Evolutionary conservation across 2,888 invertebrate genomes (phyloP).

Genomic region (Andrena trimmerana): DNA sequence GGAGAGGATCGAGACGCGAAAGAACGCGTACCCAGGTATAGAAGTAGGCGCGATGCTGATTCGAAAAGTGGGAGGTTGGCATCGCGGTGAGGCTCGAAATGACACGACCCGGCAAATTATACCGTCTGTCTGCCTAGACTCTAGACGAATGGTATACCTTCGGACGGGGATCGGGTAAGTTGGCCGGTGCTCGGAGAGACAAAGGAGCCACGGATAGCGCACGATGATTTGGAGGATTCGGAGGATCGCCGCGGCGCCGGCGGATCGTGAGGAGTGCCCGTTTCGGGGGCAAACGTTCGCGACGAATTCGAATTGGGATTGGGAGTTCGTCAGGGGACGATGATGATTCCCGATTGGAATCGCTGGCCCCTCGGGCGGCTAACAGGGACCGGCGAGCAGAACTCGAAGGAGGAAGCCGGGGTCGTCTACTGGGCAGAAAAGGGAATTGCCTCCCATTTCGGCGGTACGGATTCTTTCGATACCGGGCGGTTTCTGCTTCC

Average conservation of each 20-base stretch:
- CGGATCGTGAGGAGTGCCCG: constrained; percentile 2
- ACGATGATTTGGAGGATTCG: constrained; percentile 34
- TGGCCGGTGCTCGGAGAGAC: constrained; percentile 49
- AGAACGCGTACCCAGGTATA: constrained; percentile 57
- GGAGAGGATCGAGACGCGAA: constrained; percentile 32
- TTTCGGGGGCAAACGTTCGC: constrained; percentile 17
- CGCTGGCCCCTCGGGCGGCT: constrained; percentile 36
- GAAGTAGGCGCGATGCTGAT: constrained; percentile 33
- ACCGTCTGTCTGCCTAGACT: constrained; percentile 73
- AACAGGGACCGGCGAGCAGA: constrained; percentile 6
- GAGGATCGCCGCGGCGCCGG: not conserved
- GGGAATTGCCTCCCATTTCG: constrained; percentile 33
- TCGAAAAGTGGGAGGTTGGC: constrained; percentile 63
- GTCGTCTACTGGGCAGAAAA: not conserved
- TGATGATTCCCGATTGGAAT: constrained; percentile 47
- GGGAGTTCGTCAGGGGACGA: constrained; percentile 13
- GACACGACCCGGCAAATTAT: constrained; percentile 81
- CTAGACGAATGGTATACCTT: constrained; percentile 63
- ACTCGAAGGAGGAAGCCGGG: constrained; percentile 14
- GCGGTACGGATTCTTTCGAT: constrained; percentile 59
- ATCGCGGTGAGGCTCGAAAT: constrained; percentile 73
- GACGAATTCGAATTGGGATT: constrained; percentile 25
- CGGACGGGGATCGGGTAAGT: constrained; percentile 35
- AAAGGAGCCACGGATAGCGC: constrained; percentile 48
- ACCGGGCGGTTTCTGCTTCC: constrained; percentile 42